A percentile compares a stretch with the other conserved stretches of the same genome.
phyloP scores from a whole-genome alignment of 2,797 vertebrate genomes.

The Botia kubotai region DNA sequence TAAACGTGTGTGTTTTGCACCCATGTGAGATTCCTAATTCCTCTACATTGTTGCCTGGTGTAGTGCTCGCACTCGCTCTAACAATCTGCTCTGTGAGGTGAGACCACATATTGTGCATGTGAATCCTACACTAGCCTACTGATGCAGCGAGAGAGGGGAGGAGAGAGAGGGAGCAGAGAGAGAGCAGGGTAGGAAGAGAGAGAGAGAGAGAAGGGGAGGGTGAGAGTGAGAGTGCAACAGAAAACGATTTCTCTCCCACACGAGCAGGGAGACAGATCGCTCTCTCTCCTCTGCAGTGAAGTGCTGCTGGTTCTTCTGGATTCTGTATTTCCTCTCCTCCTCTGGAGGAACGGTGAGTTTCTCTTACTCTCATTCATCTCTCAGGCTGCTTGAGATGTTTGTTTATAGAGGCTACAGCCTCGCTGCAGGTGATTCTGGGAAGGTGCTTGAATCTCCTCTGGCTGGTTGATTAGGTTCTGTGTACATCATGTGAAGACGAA shows the following conservation, averaged over 20 bases:
- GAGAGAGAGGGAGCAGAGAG: slow-evolving; percentile 39
- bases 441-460: background rate
- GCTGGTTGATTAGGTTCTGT: background rate
- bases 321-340: slow-evolving; percentile 62
- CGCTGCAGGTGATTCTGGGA: slow-evolving; percentile 7
- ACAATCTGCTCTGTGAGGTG: slow-evolving; percentile 79
- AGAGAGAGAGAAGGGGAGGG: slow-evolving; percentile 51
- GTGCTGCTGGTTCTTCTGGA: slow-evolving; percentile 63
- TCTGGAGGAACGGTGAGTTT: slow-evolving; percentile 71
- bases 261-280: slow-evolving; percentile 37
- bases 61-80: slow-evolving; percentile 68
- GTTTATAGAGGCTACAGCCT: background rate
- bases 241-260: slow-evolving; percentile 54
- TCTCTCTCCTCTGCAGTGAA: slow-evolving; percentile 49
- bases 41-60: slow-evolving; percentile 49
- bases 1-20: slow-evolving; percentile 18
- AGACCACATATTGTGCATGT: slow-evolving; percentile 74
- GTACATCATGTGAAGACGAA: slow-evolving; percentile 35
- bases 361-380: slow-evolving; percentile 42
- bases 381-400: background rate
- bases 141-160: slow-evolving; percentile 64
- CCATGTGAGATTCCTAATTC: slow-evolving; percentile 21
- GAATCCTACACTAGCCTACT: slow-evolving; percentile 67
- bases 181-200: slow-evolving; percentile 38
- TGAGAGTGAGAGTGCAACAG: slow-evolving; percentile 48